Base-by-base conservation (phyloP, 2,113 vertebrate genomes). In the Perognathus longimembris region DNA sequence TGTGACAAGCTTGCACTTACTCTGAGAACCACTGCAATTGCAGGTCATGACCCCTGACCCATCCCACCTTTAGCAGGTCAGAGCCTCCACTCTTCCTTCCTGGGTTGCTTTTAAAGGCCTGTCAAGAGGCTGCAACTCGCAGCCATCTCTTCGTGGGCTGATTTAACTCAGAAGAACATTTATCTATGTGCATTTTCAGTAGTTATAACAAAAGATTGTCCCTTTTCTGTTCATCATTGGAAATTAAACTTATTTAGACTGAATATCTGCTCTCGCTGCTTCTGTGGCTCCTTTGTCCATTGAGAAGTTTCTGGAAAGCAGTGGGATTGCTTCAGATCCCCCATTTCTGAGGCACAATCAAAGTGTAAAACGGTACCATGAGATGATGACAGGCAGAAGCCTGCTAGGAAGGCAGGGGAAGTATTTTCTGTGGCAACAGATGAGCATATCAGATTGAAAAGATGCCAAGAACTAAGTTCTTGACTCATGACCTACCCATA, bases 341-440 rank as follows among this genome's bases (percentile, higher is more conserved):
- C n/a, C 24, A 3, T 54, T 78, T 20, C 74, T 4, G 3, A 69
- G 50, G 77, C 14, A 32, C 45, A 12, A 28, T 42, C 9, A 7
- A 20, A 3, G n/a, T n/a, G 14, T 3, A 2, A 1, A 42, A 40
- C 3, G 1, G 24, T 9, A 9, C 30, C 28, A 14, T 17, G 8
- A 54, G 63, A 28, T 22, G 1, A 8, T 30, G 24, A 61, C 32
- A 32, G 42, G 67, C 9, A n/a, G 85, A 88, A 78, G 67, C 26
- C 20, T 45, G 45, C 57, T 26, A 6, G 38, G 45, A 64, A 80
- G 28, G 45, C 26, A 42, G 74, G 20, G 21, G 32, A 30, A 74
- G 59, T 1, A 4, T 30, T 71, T 18, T 1, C 69, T n/a, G 22
- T 17, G 0, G 3, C 10, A 24, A 34, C 40, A 22, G 28, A 7